phyloP scores from a whole-genome alignment of 53 echinoderm and acorn worm species.

The Patiria pectinifera region DNA sequence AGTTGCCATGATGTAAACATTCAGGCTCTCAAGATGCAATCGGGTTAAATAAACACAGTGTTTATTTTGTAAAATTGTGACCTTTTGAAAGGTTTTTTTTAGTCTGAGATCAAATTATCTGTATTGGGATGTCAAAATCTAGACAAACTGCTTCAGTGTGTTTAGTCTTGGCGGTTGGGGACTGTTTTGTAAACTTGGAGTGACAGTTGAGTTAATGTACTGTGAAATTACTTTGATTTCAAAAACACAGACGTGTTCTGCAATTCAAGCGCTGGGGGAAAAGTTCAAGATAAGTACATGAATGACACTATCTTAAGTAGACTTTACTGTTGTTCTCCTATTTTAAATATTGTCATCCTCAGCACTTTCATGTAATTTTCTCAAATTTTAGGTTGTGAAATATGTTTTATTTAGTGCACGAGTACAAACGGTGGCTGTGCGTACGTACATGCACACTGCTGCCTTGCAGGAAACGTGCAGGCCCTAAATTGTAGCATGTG shows the following conservation, averaged over 20 bases:
- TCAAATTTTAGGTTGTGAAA: neutral
- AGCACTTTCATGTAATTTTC: neutral
- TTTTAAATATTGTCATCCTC: neutral
- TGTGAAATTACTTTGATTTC: neutral
- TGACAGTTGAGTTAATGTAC: neutral
- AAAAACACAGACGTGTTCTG: neutral
- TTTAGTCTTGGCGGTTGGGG: neutral
- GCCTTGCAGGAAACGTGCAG: neutral
- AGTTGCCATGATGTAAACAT: neutral
- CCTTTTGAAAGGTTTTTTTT: neutral
- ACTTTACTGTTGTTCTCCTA: neutral
- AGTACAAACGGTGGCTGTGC: neutral
- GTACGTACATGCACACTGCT: neutral
- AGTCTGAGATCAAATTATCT: neutral
- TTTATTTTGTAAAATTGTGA: neutral
- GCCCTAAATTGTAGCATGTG: neutral
- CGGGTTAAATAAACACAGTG: neutral
- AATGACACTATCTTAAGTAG: neutral
- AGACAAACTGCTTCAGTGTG: slow-evolving; percentile 1
- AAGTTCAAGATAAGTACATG: neutral
- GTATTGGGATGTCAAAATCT: neutral
- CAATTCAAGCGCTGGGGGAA: neutral
- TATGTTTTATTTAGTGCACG: neutral
- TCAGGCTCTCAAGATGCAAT: neutral
- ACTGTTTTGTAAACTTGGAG: neutral